These are phyloP conservation scores for Drosophila demipolita DNA, from an alignment of 2,888 invertebrate species.

Conservation along the genomic window DNA sequence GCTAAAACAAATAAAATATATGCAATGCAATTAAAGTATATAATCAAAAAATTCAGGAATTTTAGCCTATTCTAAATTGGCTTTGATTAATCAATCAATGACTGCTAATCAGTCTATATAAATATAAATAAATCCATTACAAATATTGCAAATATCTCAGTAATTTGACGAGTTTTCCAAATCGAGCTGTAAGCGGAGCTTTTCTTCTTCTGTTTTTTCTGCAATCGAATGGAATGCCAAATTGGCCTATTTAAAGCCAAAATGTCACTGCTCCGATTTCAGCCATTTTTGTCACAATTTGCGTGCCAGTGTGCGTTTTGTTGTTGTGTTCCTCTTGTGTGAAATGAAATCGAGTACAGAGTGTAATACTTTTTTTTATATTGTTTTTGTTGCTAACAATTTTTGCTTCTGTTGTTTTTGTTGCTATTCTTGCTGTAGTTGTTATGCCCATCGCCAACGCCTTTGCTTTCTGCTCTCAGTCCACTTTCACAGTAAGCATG, in stretches of 20 bases:
- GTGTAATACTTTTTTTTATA: constrained; percentile 52
- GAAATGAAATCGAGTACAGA: constrained; percentile 77
- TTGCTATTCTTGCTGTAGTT: constrained; percentile 22
- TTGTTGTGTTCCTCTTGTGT: constrained; percentile 30
- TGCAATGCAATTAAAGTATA: not conserved
- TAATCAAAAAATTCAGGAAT: not conserved
- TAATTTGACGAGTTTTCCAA: constrained; percentile 2
- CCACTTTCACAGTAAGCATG: constrained; percentile 74
- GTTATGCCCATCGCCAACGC: constrained; percentile 40
- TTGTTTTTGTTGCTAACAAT: constrained; percentile 38
- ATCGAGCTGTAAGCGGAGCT: not conserved
- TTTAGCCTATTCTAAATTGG: not conserved
- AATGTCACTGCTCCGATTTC: constrained; percentile 17
- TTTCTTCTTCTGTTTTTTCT: constrained; percentile 1
- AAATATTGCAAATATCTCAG: not conserved
- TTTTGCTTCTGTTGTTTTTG: constrained; percentile 38
- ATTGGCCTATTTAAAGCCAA: constrained; percentile 10
- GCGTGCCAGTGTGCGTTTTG: constrained; percentile 59
- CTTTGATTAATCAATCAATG: not conserved
- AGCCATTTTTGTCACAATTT: constrained; percentile 10
- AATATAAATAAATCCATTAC: not conserved
- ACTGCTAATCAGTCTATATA: not conserved
- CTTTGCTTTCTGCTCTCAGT: constrained; percentile 59
- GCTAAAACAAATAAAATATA: not conserved
- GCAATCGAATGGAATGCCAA: constrained; percentile 22